Evolutionary conservation across 2,888 invertebrate species (phyloP), one percentile per base, ranked within the genome.

Genomic region (Diarsia brunnea): DNA sequence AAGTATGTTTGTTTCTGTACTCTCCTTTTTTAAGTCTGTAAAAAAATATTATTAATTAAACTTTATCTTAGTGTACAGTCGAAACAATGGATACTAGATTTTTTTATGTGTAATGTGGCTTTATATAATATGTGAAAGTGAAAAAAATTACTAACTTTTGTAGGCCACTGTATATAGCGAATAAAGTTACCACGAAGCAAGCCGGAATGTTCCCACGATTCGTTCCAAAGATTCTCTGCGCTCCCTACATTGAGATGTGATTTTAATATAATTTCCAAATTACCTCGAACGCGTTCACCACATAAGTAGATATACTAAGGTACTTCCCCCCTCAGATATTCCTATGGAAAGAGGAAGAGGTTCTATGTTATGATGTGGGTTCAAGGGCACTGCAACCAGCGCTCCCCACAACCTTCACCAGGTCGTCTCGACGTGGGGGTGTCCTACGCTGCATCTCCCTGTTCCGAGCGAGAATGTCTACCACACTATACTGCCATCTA

Each of bases 311-410:
- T 38, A 60, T 53, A 64, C n/a, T 16, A 31, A 51, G 14, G 38
- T 63, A 73, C n/a, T 61, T n/a, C 43, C 83, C 58, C 81, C 84
- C 81, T 49, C 61, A 61, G 49, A 79, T 38, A 70, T 84, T 67
- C 51, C 70, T 78, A 82, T 83, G 83, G 81, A 74, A 78, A 66
- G 82, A 85, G 79, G 82, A 69, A 73, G 82, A 77, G 73, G 83
- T 82, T 58, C 45, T 78, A 55, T 67, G 69, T 84, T 79, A 72
- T 83, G 53, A 49, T 14, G 53, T 49, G 38, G 85, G 82, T 82
- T 82, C 82, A 82, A 82, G 82, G 82, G 81, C 82, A 58, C 63
- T 84, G 85, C 81, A 84, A 68, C 60, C 70, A 65, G 61, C 66
- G 47, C 85, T 81, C 82, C 81, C 76, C 61, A 47, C 70, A 78